phyloP scores from a whole-genome alignment of 2,888 invertebrate genomes.

The Microctonus aethiopoides region DNA sequence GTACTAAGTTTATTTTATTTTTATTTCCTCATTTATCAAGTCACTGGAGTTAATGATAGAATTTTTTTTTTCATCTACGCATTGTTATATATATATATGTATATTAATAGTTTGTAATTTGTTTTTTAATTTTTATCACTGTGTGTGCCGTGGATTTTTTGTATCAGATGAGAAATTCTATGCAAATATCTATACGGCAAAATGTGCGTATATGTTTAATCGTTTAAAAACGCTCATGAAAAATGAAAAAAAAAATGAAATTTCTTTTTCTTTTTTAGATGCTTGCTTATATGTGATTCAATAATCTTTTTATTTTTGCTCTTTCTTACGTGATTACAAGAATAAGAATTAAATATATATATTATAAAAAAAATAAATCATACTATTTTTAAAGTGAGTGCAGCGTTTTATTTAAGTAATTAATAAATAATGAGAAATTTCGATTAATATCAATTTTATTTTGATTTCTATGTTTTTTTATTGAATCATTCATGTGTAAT shows the following conservation, averaged over 20 bases:
- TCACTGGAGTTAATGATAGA: too few species aligned
- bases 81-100: too few species aligned
- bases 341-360: neutral
- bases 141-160: slow-evolving; percentile 28
- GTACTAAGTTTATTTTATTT: slow-evolving; percentile 1
- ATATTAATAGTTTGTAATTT: neutral
- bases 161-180: neutral
- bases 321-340: slow-evolving; percentile 10
- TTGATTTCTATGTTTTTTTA: neutral
- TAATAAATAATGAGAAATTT: slow-evolving; percentile 18
- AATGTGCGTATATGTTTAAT: neutral
- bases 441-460: too few species aligned
- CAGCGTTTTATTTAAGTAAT: slow-evolving; percentile 17
- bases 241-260: neutral
- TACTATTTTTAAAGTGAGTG: neutral
- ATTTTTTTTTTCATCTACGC: neutral
- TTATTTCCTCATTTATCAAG: too few species aligned
- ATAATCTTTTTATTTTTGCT: neutral
- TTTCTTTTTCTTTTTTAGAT: neutral
- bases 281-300: slow-evolving; percentile 21
- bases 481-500: neutral
- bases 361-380: neutral
- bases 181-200: neutral
- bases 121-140: slow-evolving; percentile 28
- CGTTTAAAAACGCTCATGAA: too few species aligned